Conservation (phyloP, 2,888 invertebrate species). For the Pristionchus japonicus region DNA sequence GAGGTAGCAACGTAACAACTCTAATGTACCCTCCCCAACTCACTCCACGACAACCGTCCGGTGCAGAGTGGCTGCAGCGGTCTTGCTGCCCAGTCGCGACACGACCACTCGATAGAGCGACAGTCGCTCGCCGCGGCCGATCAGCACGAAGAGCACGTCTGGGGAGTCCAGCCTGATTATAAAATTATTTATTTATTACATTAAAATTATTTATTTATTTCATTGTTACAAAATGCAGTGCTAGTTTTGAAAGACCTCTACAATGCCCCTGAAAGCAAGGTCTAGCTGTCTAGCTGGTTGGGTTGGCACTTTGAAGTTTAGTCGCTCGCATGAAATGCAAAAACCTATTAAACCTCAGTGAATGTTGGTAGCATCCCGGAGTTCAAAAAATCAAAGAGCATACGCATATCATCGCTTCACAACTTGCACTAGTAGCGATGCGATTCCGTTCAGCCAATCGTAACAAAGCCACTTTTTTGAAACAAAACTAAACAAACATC, state of each 20-base stretch:
- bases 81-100: background rate
- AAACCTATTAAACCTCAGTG: background rate
- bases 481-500: too few relatives aligned
- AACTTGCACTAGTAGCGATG: too few relatives aligned
- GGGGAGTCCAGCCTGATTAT: background rate
- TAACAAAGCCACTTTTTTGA: too few relatives aligned
- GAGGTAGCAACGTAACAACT: too few relatives aligned
- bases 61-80: background rate
- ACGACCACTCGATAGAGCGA: slow-evolving; percentile 13
- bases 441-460: too few relatives aligned
- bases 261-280: background rate
- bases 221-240: background rate
- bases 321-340: background rate
- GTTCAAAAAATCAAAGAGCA: too few relatives aligned
- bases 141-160: slow-evolving; percentile 49
- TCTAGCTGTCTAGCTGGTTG: too few relatives aligned
- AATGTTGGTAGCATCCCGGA: too few relatives aligned
- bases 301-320: background rate
- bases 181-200: background rate
- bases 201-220: background rate
- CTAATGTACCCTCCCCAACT: background rate
- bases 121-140: slow-evolving; percentile 50
- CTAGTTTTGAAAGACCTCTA: background rate
- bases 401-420: too few relatives aligned
- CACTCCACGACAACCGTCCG: slow-evolving; percentile 30